These are phyloP conservation scores for Drosophila tropicalis DNA, from an alignment of 1,140 invertebrate genomes.

Conservation along the genomic window DNA sequence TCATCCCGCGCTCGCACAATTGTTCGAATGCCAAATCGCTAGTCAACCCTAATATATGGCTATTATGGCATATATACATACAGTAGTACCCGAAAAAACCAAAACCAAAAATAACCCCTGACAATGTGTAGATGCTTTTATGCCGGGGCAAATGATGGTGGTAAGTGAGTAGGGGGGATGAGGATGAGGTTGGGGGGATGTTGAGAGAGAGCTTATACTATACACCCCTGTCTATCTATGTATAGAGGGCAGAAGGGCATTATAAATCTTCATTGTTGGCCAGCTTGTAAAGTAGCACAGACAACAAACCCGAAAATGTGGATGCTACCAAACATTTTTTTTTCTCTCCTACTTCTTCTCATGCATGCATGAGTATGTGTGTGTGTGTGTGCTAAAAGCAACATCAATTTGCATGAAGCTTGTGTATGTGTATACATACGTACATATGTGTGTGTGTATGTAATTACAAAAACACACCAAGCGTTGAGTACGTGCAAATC, in stretches of 20 bases:
- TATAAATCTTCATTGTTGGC: slow-evolving; percentile 79
- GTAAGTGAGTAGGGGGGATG: neutral
- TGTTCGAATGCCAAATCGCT: slow-evolving; percentile 67
- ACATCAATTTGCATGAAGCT: slow-evolving; percentile 78
- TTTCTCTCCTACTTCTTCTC: slow-evolving; percentile 31
- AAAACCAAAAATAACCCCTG: slow-evolving; percentile 31
- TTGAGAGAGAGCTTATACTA: neutral
- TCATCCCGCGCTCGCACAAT: slow-evolving; percentile 39
- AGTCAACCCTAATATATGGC: slow-evolving; percentile 74
- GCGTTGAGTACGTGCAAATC: slow-evolving; percentile 79
- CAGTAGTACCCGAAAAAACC: slow-evolving; percentile 43
- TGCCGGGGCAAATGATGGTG: neutral
- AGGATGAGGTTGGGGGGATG: neutral
- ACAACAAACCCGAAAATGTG: slow-evolving; percentile 67
- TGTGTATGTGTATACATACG: slow-evolving; percentile 24
- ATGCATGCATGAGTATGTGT: slow-evolving; percentile 10
- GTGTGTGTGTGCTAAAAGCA: slow-evolving; percentile 59
- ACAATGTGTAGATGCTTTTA: slow-evolving; percentile 12
- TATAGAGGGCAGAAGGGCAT: slow-evolving; percentile 33
- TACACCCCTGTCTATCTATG: neutral
- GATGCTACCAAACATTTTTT: slow-evolving; percentile 46
- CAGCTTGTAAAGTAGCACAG: slow-evolving; percentile 73
- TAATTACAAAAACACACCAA: slow-evolving; percentile 69
- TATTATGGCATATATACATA: slow-evolving; percentile 59
- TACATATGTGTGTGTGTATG: slow-evolving; percentile 63